Conservation (phyloP, 2,113 vertebrate genomes). For the Melanerpes formicivorus region DNA sequence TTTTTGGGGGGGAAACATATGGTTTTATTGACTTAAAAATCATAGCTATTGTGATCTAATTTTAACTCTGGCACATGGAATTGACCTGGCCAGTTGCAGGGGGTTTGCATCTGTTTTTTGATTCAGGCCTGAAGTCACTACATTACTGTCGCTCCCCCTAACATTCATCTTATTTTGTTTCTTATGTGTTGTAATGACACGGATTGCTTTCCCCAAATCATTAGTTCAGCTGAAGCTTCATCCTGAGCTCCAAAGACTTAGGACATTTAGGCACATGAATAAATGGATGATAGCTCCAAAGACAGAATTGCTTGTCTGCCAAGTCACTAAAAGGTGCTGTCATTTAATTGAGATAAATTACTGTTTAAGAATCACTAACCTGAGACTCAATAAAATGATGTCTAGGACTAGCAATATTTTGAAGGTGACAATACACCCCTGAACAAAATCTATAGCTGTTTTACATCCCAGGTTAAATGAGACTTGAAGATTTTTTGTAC, state of each 20-base stretch:
- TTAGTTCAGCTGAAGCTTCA: constrained; percentile 27
- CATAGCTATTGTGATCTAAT: background rate
- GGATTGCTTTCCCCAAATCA: background rate
- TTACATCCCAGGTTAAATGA: constrained; percentile 35
- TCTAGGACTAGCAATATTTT: constrained; percentile 42
- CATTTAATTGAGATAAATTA: constrained; percentile 67
- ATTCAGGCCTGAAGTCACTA: background rate
- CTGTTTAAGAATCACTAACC: constrained; percentile 31
- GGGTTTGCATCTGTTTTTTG: background rate
- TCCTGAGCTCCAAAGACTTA: constrained; percentile 13
- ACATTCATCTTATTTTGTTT: background rate
- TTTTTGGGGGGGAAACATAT: background rate
- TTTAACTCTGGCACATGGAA: background rate
- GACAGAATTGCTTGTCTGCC: constrained; percentile 39
- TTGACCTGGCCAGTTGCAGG: background rate
- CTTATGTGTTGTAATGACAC: background rate
- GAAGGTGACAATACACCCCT: background rate
- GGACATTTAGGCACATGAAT: constrained; percentile 38
- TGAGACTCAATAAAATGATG: constrained; percentile 33
- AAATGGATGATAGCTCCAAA: constrained; percentile 47
- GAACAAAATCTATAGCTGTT: constrained; percentile 51
- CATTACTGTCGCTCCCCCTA: rapidly evolving
- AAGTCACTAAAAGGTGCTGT: constrained; percentile 65
- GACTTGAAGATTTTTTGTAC: constrained; percentile 14
- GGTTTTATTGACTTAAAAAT: constrained; percentile 1